Conservation (phyloP, 53 echinoderm and acorn worm genomes). For the Paracentrotus lividus region DNA sequence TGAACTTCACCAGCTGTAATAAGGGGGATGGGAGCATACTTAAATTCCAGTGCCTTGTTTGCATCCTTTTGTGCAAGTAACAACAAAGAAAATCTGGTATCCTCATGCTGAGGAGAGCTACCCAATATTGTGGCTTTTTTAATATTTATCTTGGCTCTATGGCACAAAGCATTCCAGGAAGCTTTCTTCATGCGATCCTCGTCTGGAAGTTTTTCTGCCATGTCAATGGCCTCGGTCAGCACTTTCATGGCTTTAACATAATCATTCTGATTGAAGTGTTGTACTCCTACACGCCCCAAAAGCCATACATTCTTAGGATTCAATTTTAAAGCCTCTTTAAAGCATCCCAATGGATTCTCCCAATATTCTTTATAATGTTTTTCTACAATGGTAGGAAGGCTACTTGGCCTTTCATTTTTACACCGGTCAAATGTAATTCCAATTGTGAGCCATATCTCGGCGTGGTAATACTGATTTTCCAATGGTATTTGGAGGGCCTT, state of each 20-base stretch:
- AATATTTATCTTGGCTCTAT: conserved; percentile 15
- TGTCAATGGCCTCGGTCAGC: not conserved
- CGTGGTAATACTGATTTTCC: not conserved
- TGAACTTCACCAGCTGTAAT: not conserved
- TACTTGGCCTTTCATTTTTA: not conserved
- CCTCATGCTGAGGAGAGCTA: not conserved
- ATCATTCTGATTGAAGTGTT: not conserved
- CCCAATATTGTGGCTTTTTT: not conserved
- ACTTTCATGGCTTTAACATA: not conserved
- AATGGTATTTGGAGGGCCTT: not conserved
- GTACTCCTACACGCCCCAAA: not conserved
- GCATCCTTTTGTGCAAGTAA: not conserved
- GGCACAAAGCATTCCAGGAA: conserved; percentile 21
- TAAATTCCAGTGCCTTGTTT: not conserved
- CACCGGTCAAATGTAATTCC: not conserved
- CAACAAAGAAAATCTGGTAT: not conserved
- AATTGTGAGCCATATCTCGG: conserved; percentile 24
- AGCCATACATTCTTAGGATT: conserved; percentile 19
- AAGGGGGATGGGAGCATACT: not conserved
- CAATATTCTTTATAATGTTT: not conserved
- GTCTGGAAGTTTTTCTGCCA: not conserved
- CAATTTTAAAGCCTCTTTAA: not conserved
- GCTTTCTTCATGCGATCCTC: not conserved
- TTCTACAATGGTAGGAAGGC: not conserved
- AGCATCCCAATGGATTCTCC: conserved; percentile 29